Evolutionary conservation across 2,113 vertebrate genomes (phyloP), one percentile per base, ranked within the genome.

Genomic region (Eubucco bourcierii): DNA sequence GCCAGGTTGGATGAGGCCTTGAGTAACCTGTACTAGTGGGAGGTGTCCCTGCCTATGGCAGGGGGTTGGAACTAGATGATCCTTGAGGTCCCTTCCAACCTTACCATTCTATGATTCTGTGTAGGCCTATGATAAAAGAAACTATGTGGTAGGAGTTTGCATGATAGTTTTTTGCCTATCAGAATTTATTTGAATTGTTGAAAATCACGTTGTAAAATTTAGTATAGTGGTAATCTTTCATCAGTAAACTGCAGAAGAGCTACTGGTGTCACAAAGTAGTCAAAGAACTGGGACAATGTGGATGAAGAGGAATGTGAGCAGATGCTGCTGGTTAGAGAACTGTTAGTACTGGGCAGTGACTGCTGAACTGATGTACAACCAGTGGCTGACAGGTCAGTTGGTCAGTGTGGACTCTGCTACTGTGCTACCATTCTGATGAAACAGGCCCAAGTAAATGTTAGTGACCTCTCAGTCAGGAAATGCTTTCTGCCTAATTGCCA

Each of bases 331-430:
- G 12, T 31, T 56, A 63, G 56, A 34, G 28, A 66, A 33, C 10
- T 39, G n/a, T 34, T 37, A 10, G 27, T 55, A 4, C 23, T 41
- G 56, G n/a, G 46, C 4, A 12, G 3, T 31, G 25, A 4, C 25
- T 81, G 44, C 72, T 73, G 76, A 37, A 8, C 20, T 0, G 1
- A 60, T 77, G 61, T 25, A 5, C 0, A 8, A 34, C 33, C 41
- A 15, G 10, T 47, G 60, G 25, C 37, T 44, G 28, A 9, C 0
- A 0, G 2, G 14, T 34, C 10, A 0, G 14, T 59, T 7, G 18
- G 27, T n/a, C 61, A 6, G 34, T 15, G 44, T 0, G 0, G 27
- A 25, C 50, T 56, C 46, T n/a, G 70, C 27, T 24, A 2, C 44
- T 53, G 47, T 25, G 55, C 90, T 87, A 41, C 4, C 18, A 4